Evolutionary conservation across 2,113 vertebrate genomes (phyloP).

Genomic region (Sebastes fasciatus): DNA sequence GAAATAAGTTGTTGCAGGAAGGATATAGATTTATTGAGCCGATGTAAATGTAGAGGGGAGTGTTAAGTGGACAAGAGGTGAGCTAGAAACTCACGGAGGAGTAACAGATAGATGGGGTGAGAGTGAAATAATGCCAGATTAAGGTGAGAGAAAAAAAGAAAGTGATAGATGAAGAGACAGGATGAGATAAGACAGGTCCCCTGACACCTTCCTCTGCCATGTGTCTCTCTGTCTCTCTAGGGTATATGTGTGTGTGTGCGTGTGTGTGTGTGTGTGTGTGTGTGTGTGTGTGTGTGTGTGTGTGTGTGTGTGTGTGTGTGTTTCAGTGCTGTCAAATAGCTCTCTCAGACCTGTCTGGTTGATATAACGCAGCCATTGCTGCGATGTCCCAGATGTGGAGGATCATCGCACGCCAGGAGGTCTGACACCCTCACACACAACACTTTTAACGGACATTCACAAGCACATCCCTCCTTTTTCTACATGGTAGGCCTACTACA

Average conservation of each 20-base stretch:
- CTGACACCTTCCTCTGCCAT: slow-evolving; percentile 77
- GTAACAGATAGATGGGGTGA: slow-evolving; percentile 50
- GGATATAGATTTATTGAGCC: slow-evolving; percentile 40
- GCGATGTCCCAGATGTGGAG: slow-evolving; percentile 78
- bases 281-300: slow-evolving; percentile 44
- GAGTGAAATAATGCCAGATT: slow-evolving; percentile 63
- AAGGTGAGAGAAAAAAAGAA: slow-evolving; percentile 41
- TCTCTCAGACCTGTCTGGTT: slow-evolving; percentile 76
- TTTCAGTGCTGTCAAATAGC: slow-evolving; percentile 74
- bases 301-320: slow-evolving; percentile 46
- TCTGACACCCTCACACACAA: slow-evolving; percentile 58
- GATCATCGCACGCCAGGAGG: slow-evolving; percentile 70
- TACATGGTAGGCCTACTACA: neutral
- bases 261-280: slow-evolving; percentile 41
- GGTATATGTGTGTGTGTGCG: slow-evolving; percentile 23
- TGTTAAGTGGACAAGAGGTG: slow-evolving; percentile 35
- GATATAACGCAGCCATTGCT: slow-evolving; percentile 73
- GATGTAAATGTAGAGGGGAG: slow-evolving; percentile 21
- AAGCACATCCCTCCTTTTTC: slow-evolving; percentile 12
- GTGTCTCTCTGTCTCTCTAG: slow-evolving; percentile 56
- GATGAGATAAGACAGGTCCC: slow-evolving; percentile 82
- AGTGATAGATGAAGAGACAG: slow-evolving; percentile 75
- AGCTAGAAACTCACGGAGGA: slow-evolving; percentile 25
- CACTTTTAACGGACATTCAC: slow-evolving; percentile 43
- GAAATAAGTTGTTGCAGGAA: slow-evolving; percentile 24